Base-by-base conservation (phyloP, 1,140 invertebrate genomes). In the Drosophila virilis region DNA sequence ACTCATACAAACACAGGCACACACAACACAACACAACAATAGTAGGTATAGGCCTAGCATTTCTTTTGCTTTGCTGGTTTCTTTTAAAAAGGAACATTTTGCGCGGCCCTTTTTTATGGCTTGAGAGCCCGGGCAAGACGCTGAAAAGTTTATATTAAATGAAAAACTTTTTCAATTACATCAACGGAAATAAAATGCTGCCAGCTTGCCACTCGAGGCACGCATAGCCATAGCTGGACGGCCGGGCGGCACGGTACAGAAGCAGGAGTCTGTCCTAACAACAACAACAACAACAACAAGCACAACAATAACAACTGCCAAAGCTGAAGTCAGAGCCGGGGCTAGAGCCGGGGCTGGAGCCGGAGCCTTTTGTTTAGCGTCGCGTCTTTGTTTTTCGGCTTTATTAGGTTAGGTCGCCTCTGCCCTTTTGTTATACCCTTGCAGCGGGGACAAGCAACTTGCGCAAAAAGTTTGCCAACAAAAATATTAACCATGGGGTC, bases 151-250 rank as follows among this genome's bases (percentile, higher is more conserved):
- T 91, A 90, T 91, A 91, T 91, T 91, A 90, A 91, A 91, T 91
- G 82, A 91, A 83, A 91, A 91, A 91, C 81, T 91, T 91, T 91
- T 91, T 91, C 90, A 91, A 91, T 91, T 91, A 91, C 90, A 91
- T 91, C 89, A 88, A 90, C 88, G 80, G 83, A 88, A 91, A 91
- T 91, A 91, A 91, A 91, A 91, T 78, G 80, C 84, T 88, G 84
- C 80, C 84, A 84, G 84, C 80, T 84, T 88, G 84, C 80, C 84
- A 88, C 84, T 86, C 83, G 83, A 86, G 77, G 82, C 82, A 88
- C 83, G 82, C 78, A 85, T 75, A 70, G 76, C 61, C 66, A 42
- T 37, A 42, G 33, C 28, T 55, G 45, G 45, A 37, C 42, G n/a
- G 59, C 43, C 46, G 28, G 13, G 43, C 9, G 58, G 12, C 38